These are phyloP conservation scores for Rattus norvegicus DNA, from an alignment of 2,113 vertebrate genomes.

Conservation along the genomic window DNA sequence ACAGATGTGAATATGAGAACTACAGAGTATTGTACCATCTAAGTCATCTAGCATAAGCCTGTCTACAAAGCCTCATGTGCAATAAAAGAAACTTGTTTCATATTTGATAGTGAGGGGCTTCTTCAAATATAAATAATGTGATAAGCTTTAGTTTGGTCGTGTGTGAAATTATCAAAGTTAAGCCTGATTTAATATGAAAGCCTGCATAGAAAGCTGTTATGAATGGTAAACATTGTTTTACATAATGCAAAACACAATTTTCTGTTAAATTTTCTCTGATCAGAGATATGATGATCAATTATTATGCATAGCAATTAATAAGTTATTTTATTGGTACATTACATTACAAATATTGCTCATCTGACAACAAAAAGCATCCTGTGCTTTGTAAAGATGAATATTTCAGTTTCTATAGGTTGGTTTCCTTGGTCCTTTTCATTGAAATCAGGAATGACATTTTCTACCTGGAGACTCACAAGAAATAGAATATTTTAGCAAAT, in stretches of 20 bases:
- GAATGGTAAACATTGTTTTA: neutral
- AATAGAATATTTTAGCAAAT: slow-evolving; percentile 31
- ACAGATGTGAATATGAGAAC: slow-evolving; percentile 77
- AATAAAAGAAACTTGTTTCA: neutral
- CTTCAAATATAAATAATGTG: neutral
- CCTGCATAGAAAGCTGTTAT: neutral
- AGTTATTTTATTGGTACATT: neutral
- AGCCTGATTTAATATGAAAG: neutral
- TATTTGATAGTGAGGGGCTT: neutral
- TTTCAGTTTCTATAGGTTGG: slow-evolving; percentile 46
- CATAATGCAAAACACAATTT: neutral
- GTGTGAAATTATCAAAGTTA: neutral
- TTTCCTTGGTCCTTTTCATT: neutral
- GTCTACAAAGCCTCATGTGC: slow-evolving; percentile 56
- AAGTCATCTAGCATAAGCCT: slow-evolving; percentile 69
- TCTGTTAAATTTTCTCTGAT: neutral
- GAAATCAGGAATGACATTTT: slow-evolving; percentile 51
- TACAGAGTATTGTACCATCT: slow-evolving; percentile 73
- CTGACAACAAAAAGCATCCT: neutral
- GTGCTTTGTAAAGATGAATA: slow-evolving; percentile 57
- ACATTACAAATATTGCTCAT: neutral
- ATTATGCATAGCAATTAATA: neutral
- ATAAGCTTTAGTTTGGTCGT: neutral
- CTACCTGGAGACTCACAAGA: neutral
- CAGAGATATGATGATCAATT: neutral